Base-by-base conservation (phyloP, 2,797 vertebrate genomes). In the Spondyliosoma cantharus region DNA sequence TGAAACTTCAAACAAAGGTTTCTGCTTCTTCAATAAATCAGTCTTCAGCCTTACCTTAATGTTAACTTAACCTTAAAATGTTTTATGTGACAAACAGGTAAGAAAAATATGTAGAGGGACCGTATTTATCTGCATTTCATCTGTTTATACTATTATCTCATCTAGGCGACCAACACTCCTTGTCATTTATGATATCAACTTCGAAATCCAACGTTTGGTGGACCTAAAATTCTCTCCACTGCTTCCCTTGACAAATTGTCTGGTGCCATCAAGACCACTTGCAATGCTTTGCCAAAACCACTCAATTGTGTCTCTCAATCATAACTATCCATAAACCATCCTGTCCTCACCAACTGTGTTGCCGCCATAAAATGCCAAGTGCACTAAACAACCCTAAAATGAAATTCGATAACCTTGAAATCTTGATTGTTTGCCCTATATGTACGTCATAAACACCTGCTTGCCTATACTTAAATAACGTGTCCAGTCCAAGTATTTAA, bases 301-400 rank as follows among this genome's bases (percentile, higher is more conserved):
- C 80, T 81, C 54, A 58, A 29, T 63, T 79, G 58, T 63, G 74
- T 81, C 71, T 71, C 78, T 53, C 24, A 12, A 65, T 83, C 56
- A 71, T 67, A 27, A 67, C n/a, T 13, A 37, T 19, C 74, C 74
- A 87, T 86, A 48, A 89, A 86, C 76, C 61, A 71, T 49, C 58
- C 58, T 71, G 52, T 77, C 84, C 82, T 71, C 66, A 76, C 73
- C 68, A 81, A 76, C 83, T 83, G 80, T 58, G 22, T 53, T 22
- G 75, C 82, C 76, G 63, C 46, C 61, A 74, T 83, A 49, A 78
- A 87, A 85, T 17, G 56, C 58, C 82, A 74, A 74, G 46, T 61
- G 48, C 72, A 62, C 53, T 74, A 80, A 83, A 84, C 54, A 3
- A 17, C 29, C 52, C 63, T 72, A 54, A 80, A 2, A 56, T 82